phyloP scores from a whole-genome alignment of 2,113 vertebrate species.

The Chascanopsetta lugubris region DNA sequence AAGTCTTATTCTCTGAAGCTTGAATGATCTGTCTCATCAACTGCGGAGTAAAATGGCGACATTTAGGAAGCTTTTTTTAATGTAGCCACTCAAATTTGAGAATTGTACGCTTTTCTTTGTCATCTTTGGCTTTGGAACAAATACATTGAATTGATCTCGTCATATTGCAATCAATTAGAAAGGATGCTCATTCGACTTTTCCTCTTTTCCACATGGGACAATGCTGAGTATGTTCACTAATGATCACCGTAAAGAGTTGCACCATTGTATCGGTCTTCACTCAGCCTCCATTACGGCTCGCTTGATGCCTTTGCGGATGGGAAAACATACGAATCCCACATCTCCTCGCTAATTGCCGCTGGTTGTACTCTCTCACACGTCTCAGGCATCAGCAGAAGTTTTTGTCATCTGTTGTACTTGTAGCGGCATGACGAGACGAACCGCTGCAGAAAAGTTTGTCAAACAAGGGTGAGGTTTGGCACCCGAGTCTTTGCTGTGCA shows the following conservation, averaged over 20 bases:
- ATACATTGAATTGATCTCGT: too few relatives aligned
- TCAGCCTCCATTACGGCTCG: slow-evolving; percentile 5
- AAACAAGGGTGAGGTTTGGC: slow-evolving; percentile 59
- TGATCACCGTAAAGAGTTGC: slow-evolving; percentile 68
- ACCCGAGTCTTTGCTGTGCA: slow-evolving; percentile 35
- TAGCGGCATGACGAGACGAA: slow-evolving; percentile 34
- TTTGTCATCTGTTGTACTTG: slow-evolving; percentile 24
- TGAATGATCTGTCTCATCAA: too few relatives aligned
- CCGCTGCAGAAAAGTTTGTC: slow-evolving; percentile 54
- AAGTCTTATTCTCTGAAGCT: too few relatives aligned
- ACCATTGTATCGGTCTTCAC: slow-evolving; percentile 30
- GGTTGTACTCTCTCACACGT: slow-evolving; percentile 16
- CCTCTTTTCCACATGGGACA: slow-evolving; percentile 67
- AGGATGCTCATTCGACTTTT: too few relatives aligned
- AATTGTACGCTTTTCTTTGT: too few relatives aligned
- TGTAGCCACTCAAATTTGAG: too few relatives aligned
- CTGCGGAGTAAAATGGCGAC: too few relatives aligned
- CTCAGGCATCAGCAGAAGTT: slow-evolving; percentile 35
- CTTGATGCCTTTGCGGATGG: background rate
- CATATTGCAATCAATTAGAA: too few relatives aligned
- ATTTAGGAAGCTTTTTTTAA: too few relatives aligned
- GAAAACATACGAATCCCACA: background rate
- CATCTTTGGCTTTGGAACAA: too few relatives aligned
- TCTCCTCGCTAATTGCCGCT: slow-evolving; percentile 8
- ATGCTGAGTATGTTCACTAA: slow-evolving; percentile 62